phyloP scores from a whole-genome alignment of 2,888 invertebrate genomes.

The Uropetala carovei region DNA sequence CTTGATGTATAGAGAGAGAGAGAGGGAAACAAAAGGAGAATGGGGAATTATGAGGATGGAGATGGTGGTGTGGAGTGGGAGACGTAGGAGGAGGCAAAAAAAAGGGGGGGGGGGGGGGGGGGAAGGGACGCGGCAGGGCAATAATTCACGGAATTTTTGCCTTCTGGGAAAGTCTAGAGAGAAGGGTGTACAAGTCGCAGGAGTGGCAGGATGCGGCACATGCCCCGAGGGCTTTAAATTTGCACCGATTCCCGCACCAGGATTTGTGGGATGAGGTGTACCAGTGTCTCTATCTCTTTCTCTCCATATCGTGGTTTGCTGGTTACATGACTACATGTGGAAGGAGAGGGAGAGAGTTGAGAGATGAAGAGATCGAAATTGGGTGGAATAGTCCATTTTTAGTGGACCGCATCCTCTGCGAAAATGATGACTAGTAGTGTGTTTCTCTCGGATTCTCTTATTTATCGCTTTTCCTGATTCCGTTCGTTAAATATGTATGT shows the following conservation, averaged over 20 bases:
- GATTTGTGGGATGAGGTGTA: not conserved
- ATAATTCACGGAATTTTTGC: conserved; percentile 12
- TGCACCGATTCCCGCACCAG: not conserved
- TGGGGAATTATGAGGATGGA: too few relatives aligned
- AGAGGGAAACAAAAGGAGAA: too few relatives aligned
- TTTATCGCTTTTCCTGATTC: not conserved
- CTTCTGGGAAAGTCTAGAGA: not conserved
- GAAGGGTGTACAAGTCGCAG: not conserved
- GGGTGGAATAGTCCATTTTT: not conserved
- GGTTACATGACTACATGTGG: not conserved
- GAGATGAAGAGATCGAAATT: not conserved
- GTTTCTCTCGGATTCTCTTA: not conserved
- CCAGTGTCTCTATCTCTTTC: not conserved
- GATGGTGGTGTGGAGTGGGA: too few relatives aligned
- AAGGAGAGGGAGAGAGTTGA: not conserved
- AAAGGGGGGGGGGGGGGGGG: too few relatives aligned
- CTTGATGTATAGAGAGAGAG: too few relatives aligned
- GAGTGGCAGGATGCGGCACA: too few relatives aligned
- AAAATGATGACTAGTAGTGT: not conserved
- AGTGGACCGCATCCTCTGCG: not conserved
- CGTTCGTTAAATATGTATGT: not conserved
- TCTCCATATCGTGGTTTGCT: not conserved
- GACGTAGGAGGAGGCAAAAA: too few relatives aligned
- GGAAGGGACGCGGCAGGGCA: not conserved
- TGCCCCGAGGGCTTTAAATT: too few relatives aligned